Evolutionary conservation across 2,113 vertebrate species (phyloP), one percentile per base, ranked within the genome.

Genomic region (Equus quagga): DNA sequence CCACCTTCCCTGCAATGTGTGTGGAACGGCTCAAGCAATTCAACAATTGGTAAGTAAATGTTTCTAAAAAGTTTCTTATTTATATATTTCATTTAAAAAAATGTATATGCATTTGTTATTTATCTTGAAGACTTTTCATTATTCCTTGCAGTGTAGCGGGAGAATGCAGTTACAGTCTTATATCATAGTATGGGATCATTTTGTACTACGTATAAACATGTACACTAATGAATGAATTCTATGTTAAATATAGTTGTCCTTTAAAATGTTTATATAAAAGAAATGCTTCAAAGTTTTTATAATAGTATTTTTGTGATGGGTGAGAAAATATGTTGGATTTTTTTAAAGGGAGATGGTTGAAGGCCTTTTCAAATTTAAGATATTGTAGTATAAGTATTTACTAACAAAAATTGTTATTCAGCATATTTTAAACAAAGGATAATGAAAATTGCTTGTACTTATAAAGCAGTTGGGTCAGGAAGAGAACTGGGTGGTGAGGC

Each of bases 1-100:
- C 92, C 76, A 51, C 82, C 69, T 88, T 85, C 73, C 54, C 33
- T 54, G 83, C 46, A 82, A 85, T 33, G 62, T n/a, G 73, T 19
- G 21, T 73, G 49, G 72, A 65, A 46, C 73, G 79, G 23, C 46
- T 89, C 67, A 85, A 93, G 96, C 78, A 92, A 67, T 65, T 96
- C 86, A 0, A 69, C 95, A 36, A 8, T 46, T 14, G 92, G 95
- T 97, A 97, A 98, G 96, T 98, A 85, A 92, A 90, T 1, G 65
- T 83, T 97, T 97, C 44, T n/a, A 44, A 62, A 91, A 83, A 41
- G 51, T 67, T 96, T 92, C 82, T 80, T 89, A 18, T 33, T 95
- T 96, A 69, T 83, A 24, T 82, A 65, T 33, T 88, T 76, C n/a
- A 84, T 81, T 93, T 85, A 19, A 80, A 70, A 54, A 88, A 67